Percentiles rank a stretch among this genome's conserved stretches.
Evolutionary conservation across 2,888 invertebrate genomes (phyloP).

Genomic region (Euzophera pinguis): DNA sequence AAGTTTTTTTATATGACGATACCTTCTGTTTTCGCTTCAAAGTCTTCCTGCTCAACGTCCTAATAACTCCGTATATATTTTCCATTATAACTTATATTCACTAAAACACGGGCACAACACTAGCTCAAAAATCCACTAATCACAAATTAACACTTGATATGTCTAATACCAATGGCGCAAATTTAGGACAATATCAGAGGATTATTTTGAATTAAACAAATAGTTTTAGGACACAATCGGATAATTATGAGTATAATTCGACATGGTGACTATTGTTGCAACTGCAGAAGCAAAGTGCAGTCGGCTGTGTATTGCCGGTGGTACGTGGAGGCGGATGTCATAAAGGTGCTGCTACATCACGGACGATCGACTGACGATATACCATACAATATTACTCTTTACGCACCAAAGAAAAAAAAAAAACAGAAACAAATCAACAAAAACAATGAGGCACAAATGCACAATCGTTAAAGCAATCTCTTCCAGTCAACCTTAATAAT

Average conservation of each 20-base stretch:
- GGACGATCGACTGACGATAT: not conserved
- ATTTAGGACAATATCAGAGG: too few relatives aligned
- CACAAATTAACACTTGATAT: conserved; percentile 6
- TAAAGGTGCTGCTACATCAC: not conserved
- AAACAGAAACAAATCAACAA: too few relatives aligned
- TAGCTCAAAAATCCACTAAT: conserved; percentile 20
- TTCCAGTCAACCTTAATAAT: too few relatives aligned
- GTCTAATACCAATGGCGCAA: too few relatives aligned
- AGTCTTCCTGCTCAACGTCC: conserved; percentile 68
- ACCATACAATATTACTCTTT: too few relatives aligned
- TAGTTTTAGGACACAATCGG: not conserved
- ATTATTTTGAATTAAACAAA: too few relatives aligned
- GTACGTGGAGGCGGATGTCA: conserved; percentile 15
- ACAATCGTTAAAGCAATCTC: too few relatives aligned
- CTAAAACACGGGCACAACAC: conserved; percentile 3
- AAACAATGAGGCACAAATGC: too few relatives aligned
- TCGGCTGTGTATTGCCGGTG: conserved; percentile 44
- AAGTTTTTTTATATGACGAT: conserved; percentile 16
- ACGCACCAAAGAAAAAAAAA: too few relatives aligned
- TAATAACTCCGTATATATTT: conserved; percentile 66
- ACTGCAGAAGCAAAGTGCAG: conserved; percentile 64
- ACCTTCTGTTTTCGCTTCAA: conserved; percentile 69
- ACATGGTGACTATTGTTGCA: conserved; percentile 33
- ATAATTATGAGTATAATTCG: not conserved
- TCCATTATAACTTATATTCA: conserved; percentile 42